Percentiles rank a stretch among this genome's conserved stretches.
Conservation (phyloP, 2,797 vertebrate species). For the Pelobates cultripes region DNA sequence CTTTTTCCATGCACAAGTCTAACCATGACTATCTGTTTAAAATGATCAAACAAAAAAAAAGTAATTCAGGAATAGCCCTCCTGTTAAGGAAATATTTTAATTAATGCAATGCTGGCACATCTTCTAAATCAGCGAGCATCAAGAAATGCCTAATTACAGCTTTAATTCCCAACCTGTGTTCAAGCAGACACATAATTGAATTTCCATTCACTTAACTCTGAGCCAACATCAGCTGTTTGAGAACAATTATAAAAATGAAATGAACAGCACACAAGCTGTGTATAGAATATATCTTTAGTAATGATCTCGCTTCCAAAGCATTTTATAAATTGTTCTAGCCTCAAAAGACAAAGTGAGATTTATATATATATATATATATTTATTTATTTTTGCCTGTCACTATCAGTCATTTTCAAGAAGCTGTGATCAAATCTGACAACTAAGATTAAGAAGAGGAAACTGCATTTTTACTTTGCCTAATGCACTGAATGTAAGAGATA, state of each 20-base stretch:
- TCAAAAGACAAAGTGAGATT: neutral
- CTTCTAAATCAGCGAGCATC: conserved; percentile 5
- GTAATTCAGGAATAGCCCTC: too few species aligned
- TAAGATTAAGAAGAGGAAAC: neutral
- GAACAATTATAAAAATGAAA: conserved; percentile 21
- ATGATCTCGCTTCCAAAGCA: neutral
- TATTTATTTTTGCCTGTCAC: conserved; percentile 3
- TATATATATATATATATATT: neutral
- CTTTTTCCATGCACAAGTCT: too few species aligned
- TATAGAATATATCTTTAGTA: neutral
- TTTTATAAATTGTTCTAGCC: neutral
- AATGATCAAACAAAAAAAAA: too few species aligned
- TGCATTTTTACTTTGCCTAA: neutral
- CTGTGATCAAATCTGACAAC: conserved; percentile 14
- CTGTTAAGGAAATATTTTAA: neutral
- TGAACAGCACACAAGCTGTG: conserved; percentile 9
- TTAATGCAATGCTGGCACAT: neutral
- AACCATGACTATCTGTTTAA: too few species aligned
- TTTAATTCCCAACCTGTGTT: conserved; percentile 16
- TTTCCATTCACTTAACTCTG: conserved; percentile 7
- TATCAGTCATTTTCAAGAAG: conserved; percentile 4
- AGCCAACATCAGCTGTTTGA: conserved; percentile 9
- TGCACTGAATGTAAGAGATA: neutral
- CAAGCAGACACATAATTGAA: conserved; percentile 10
- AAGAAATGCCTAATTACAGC: conserved; percentile 4